A percentile compares a stretch with the other conserved stretches of the same genome.
phyloP scores from a whole-genome alignment of 1,140 invertebrate genomes.

The Dendroctonus valens region DNA sequence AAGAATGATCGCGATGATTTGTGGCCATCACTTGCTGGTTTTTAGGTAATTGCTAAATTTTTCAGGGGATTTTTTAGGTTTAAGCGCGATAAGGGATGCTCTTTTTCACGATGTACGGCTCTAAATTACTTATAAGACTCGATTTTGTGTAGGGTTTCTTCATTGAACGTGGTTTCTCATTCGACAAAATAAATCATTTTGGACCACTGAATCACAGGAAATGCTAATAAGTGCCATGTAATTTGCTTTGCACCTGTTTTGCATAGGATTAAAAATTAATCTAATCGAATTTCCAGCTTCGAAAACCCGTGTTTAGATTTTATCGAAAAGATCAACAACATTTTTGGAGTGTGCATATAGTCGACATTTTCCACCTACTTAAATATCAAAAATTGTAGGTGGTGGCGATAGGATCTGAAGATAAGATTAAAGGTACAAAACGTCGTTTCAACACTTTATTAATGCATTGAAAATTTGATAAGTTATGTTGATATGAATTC shows the following conservation, averaged over 20 bases:
- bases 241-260: too few relatives aligned
- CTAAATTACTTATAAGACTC: neutral
- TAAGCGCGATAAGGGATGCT: constrained; percentile 9
- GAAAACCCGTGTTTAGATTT: neutral
- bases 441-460: constrained; percentile 29
- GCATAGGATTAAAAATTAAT: neutral
- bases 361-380: constrained; percentile 15
- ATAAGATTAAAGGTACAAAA: constrained; percentile 28
- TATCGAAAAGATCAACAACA: constrained; percentile 14
- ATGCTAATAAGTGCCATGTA: too few relatives aligned
- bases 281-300: neutral
- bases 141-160: too few relatives aligned
- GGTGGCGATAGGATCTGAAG: constrained; percentile 9
- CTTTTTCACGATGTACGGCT: neutral
- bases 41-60: constrained; percentile 29
- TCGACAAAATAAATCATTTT: too few relatives aligned
- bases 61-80: constrained; percentile 24
- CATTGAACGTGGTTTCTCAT: too few relatives aligned
- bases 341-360: constrained; percentile 19
- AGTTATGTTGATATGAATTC: too few relatives aligned
- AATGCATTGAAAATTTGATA: neutral
- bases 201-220: too few relatives aligned
- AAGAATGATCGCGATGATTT: constrained; percentile 34
- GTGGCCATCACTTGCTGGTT: constrained; percentile 33
- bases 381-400: constrained; percentile 10